These are phyloP conservation scores for Sphecodes monilicornis DNA, from an alignment of 2,888 invertebrate species.

Conservation along the genomic window DNA sequence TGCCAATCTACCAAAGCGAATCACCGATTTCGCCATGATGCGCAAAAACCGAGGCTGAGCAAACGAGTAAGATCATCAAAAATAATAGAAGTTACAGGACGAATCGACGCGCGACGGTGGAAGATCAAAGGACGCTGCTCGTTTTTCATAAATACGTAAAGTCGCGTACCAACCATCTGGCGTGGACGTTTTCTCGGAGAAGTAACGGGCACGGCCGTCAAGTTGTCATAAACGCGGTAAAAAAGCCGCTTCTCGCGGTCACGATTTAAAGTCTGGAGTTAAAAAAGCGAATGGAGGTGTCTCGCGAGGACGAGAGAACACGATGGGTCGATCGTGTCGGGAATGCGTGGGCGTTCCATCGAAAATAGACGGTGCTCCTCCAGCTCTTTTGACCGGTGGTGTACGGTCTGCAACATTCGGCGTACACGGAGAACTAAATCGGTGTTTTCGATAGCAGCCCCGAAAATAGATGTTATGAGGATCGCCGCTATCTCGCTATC, in stretches of 20 bases:
- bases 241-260: not conserved
- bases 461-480: conserved; percentile 74
- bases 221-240: not conserved
- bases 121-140: not conserved
- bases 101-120: not conserved
- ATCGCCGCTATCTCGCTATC: conserved; percentile 40
- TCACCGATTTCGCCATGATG: not conserved
- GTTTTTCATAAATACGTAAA: not conserved
- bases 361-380: conserved; percentile 78
- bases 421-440: conserved; percentile 58
- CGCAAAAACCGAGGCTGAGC: not conserved
- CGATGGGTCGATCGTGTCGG: conserved; percentile 39
- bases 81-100: not conserved
- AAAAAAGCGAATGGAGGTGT: not conserved
- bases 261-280: not conserved
- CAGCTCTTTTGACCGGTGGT: conserved; percentile 68
- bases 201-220: conserved; percentile 11
- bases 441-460: conserved; percentile 75
- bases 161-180: not conserved
- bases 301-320: conserved; percentile 46
- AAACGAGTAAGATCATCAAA: not conserved
- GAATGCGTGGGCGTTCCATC: conserved; percentile 72
- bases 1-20: not conserved
- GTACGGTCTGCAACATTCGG: conserved; percentile 35
- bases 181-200: not conserved